phyloP scores from a whole-genome alignment of 2,113 vertebrate genomes.

The Beaufortia kweichowensis region DNA sequence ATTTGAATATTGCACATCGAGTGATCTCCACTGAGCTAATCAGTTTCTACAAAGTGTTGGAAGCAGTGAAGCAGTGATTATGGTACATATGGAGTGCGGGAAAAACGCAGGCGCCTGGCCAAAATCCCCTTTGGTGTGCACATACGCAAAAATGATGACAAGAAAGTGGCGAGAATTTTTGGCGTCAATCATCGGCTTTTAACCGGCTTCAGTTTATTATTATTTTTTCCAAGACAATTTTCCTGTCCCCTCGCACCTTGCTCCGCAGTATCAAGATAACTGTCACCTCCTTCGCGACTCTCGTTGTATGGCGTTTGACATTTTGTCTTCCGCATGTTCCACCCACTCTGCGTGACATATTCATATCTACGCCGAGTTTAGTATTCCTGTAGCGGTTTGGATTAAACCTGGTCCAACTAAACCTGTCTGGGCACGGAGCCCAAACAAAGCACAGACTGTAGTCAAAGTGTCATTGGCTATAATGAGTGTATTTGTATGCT shows the following conservation, averaged over 20 bases:
- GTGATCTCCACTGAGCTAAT: conserved; percentile 21
- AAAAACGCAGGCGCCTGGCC: background rate
- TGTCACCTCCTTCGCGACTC: conserved; percentile 20
- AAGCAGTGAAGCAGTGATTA: conserved; percentile 6
- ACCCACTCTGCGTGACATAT: conserved; percentile 22
- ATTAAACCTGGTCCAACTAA: conserved; percentile 44
- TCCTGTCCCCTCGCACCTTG: conserved; percentile 2
- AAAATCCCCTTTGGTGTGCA: background rate
- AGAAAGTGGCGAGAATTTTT: conserved; percentile 14
- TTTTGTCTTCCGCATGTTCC: conserved; percentile 11
- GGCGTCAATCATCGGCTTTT: conserved; percentile 24
- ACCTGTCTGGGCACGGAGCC: conserved; percentile 42
- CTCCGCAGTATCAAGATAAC: conserved; percentile 35
- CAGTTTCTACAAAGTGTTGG: conserved; percentile 26
- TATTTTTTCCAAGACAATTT: conserved; percentile 37
- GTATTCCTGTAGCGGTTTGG: conserved; percentile 30
- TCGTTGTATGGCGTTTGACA: conserved; percentile 31
- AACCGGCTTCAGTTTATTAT: conserved; percentile 23
- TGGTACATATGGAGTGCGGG: conserved; percentile 27
- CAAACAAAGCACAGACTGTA: conserved; percentile 32
- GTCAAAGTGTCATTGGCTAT: conserved; percentile 36
- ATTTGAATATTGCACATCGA: conserved; percentile 20
- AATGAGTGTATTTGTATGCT: conserved; percentile 44
- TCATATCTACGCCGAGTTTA: conserved; percentile 17
- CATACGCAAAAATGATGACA: background rate